Conservation (phyloP, 2,888 invertebrate genomes). For the Cephus pygmeus region DNA sequence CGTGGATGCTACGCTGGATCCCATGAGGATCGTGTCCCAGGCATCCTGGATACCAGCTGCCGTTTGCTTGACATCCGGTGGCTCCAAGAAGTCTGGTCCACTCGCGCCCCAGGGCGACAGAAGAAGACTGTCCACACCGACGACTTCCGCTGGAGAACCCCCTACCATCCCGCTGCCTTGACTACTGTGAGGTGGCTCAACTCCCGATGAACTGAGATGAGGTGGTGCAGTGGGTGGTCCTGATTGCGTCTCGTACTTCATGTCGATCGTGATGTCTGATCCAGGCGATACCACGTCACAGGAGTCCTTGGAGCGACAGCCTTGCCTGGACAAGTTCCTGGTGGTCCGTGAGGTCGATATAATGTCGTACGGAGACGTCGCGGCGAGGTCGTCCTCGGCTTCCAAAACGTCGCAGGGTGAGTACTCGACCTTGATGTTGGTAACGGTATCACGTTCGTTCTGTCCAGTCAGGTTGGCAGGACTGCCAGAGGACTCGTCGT, state of each 20-base stretch:
- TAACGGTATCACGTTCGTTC: constrained; percentile 5
- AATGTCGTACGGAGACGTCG: constrained; percentile 54
- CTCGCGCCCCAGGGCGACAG: constrained; percentile 57
- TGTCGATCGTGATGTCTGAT: constrained; percentile 50
- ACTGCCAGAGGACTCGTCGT: constrained; percentile 22
- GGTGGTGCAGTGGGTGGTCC: constrained; percentile 54
- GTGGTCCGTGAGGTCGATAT: constrained; percentile 37
- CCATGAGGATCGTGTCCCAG: constrained; percentile 75
- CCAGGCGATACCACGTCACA: constrained; percentile 41
- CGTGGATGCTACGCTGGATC: constrained; percentile 69
- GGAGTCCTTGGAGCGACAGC: constrained; percentile 20
- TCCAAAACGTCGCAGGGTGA: constrained; percentile 47
- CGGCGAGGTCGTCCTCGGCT: constrained; percentile 41
- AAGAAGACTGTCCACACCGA: constrained; percentile 58
- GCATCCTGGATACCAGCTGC: constrained; percentile 70
- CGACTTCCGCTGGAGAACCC: constrained; percentile 56
- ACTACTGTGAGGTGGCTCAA: constrained; percentile 61
- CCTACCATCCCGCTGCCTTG: constrained; percentile 54
- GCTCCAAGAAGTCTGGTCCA: constrained; percentile 54
- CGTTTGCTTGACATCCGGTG: constrained; percentile 58
- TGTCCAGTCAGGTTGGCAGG: constrained; percentile 8
- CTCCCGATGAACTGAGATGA: constrained; percentile 53
- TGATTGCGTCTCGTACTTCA: constrained; percentile 63
- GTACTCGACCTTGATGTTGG: constrained; percentile 47
- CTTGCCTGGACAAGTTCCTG: constrained; percentile 30